These are phyloP conservation scores for Lates calcarifer DNA, from an alignment of 2,113 vertebrate genomes.

Conservation along the genomic window DNA sequence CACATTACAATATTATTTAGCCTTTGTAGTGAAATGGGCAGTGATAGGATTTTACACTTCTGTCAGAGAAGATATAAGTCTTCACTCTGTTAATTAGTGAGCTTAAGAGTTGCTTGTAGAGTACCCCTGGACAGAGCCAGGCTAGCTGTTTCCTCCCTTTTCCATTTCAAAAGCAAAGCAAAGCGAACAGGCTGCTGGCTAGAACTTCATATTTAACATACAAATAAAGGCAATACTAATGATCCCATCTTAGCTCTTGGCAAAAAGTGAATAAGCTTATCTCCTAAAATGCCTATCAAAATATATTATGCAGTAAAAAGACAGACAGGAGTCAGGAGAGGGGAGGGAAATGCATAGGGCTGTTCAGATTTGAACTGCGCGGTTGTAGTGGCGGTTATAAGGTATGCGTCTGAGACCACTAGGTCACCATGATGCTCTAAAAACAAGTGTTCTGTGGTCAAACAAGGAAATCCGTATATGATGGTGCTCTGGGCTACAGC, in stretches of 20 bases:
- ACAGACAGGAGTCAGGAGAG: background rate
- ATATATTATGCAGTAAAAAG: background rate
- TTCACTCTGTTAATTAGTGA: background rate
- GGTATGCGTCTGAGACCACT: background rate
- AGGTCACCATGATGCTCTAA: background rate
- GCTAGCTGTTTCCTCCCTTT: background rate
- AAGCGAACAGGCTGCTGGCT: background rate
- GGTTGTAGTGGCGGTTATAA: background rate
- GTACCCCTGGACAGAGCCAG: background rate
- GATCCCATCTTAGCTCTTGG: background rate
- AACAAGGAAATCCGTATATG: background rate
- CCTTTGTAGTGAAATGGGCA: background rate
- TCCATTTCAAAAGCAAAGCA: background rate
- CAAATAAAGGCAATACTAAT: no score
- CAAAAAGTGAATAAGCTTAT: background rate
- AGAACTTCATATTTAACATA: background rate
- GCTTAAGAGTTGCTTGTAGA: background rate
- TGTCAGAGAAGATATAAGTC: background rate
- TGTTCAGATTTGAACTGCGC: background rate
- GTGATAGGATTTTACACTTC: background rate
- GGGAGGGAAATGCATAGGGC: background rate
- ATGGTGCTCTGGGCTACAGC: background rate
- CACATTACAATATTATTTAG: background rate
- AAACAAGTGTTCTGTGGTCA: background rate
- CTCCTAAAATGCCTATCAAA: background rate